Conservation (phyloP, 2,888 invertebrate genomes). For the Ornithoptera priamus region DNA sequence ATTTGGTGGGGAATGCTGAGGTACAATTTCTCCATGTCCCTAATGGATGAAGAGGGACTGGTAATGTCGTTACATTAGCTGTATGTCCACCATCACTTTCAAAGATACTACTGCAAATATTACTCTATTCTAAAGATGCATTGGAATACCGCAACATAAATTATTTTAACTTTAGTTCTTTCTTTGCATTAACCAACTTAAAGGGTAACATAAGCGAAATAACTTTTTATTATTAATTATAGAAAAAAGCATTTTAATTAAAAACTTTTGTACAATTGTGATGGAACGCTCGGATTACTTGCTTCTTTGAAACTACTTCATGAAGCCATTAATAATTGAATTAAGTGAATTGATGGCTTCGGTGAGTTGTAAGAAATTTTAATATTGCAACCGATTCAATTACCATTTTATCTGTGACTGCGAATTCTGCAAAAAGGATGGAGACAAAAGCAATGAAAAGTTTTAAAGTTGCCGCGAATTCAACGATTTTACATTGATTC, state of each 20-base stretch:
- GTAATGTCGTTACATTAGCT: conserved; percentile 14
- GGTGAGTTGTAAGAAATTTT: conserved; percentile 20
- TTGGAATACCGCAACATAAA: too few relatives aligned
- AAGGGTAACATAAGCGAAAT: too few relatives aligned
- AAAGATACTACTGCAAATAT: background rate
- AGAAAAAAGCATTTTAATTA: background rate
- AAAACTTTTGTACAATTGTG: background rate
- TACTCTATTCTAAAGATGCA: too few relatives aligned
- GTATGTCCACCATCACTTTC: background rate
- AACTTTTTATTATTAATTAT: too few relatives aligned
- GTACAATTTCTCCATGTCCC: conserved; percentile 64
- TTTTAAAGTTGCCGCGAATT: conserved; percentile 17
- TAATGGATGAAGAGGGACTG: conserved; percentile 65
- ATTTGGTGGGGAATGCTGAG: conserved; percentile 61
- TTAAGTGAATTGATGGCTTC: conserved; percentile 17
- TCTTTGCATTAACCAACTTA: too few relatives aligned
- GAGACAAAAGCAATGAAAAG: conserved; percentile 22
- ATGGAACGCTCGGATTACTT: background rate
- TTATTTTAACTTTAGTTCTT: too few relatives aligned
- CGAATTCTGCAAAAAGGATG: conserved; percentile 16
- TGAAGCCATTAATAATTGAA: conserved; percentile 9
- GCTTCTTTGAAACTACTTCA: background rate
- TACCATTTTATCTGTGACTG: conserved; percentile 20
- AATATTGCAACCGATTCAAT: conserved; percentile 19
- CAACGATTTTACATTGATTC: conserved; percentile 18